Evolutionary conservation across 2,888 invertebrate genomes (phyloP).

Genomic region (Oscheius sp.): DNA sequence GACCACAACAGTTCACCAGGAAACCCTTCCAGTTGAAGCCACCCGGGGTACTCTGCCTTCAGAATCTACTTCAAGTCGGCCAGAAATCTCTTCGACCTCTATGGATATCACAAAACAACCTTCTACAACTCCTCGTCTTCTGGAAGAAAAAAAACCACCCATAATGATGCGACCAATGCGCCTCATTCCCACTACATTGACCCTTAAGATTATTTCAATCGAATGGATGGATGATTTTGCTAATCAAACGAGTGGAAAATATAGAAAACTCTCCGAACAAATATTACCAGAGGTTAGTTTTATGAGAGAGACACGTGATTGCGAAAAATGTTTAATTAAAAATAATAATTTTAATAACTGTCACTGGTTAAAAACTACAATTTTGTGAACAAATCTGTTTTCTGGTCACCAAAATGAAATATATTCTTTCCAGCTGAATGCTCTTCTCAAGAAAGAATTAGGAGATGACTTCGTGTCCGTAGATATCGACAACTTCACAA

Average conservation of each 20-base stretch:
- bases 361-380: too few species aligned
- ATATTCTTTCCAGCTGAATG: neutral
- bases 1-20: neutral
- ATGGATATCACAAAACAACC: neutral
- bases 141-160: neutral
- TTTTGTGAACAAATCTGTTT: too few species aligned
- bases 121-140: neutral
- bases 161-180: neutral
- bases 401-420: neutral
- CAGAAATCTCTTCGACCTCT: neutral
- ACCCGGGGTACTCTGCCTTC: neutral
- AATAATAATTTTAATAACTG: too few species aligned
- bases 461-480: slow-evolving; percentile 22
- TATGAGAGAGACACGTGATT: neutral
- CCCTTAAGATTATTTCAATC: slow-evolving; percentile 18
- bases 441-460: neutral
- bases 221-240: slow-evolving; percentile 27
- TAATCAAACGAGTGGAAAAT: slow-evolving; percentile 16
- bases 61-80: neutral
- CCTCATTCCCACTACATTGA: neutral
- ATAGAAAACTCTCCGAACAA: slow-evolving; percentile 21
- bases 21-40: neutral
- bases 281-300: slow-evolving; percentile 21
- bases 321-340: neutral
- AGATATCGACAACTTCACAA: slow-evolving; percentile 16